Percentiles rank a stretch among this genome's conserved stretches.
These are phyloP conservation scores for Colinus virginianus DNA, from an alignment of 2,113 vertebrate species.

Conservation along the genomic window DNA sequence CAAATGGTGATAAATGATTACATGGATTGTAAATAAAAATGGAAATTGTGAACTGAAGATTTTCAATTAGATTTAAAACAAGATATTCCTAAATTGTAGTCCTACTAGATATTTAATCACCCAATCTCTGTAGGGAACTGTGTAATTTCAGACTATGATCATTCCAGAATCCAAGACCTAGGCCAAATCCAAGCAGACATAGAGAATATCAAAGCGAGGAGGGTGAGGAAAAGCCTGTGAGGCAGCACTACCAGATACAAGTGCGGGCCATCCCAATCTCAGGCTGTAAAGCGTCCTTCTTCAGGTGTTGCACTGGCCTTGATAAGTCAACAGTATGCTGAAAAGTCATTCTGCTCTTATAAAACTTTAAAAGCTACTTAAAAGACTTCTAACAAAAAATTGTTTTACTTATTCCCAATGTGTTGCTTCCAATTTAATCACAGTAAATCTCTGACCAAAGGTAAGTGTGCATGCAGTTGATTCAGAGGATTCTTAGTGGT, in stretches of 20 bases:
- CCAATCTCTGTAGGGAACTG: background rate
- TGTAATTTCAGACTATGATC: background rate
- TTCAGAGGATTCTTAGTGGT: background rate
- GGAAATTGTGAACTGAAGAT: background rate
- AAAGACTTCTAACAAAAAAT: background rate
- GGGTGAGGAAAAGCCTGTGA: background rate
- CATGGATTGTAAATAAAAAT: background rate
- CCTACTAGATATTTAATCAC: background rate
- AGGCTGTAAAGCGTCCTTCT: too few relatives aligned
- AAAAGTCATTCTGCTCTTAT: background rate
- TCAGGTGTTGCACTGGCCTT: background rate
- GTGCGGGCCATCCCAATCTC: background rate
- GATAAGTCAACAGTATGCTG: background rate
- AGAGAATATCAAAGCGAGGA: background rate
- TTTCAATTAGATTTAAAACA: background rate
- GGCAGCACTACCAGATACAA: background rate
- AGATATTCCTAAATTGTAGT: background rate
- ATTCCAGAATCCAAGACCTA: background rate
- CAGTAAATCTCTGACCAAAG: background rate
- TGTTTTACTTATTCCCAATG: background rate
- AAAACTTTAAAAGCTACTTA: background rate
- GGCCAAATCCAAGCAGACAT: too few relatives aligned
- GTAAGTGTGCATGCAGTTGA: accelerated
- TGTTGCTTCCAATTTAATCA: background rate
- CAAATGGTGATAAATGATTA: background rate